A percentile compares a stretch with the other conserved stretches of the same genome.
These are phyloP conservation scores for Hypotaenidia philippensis DNA, from an alignment of 2,797 vertebrate species.

Conservation along the genomic window DNA sequence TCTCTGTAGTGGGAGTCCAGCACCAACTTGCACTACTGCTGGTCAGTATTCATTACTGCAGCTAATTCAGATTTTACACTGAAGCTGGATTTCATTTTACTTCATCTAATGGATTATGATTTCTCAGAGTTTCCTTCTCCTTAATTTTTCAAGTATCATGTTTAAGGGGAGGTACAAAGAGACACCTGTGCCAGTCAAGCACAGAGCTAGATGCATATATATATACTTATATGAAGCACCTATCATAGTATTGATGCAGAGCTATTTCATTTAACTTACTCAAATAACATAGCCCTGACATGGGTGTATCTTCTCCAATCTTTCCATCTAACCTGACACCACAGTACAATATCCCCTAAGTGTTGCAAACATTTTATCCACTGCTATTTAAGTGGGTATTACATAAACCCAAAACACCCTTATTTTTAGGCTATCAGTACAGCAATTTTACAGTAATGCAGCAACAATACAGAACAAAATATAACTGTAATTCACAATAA, in stretches of 20 bases:
- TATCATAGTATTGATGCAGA: background rate
- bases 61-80: background rate
- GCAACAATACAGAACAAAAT: background rate
- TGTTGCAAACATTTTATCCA: background rate
- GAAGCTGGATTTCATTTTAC: background rate
- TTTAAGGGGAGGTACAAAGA: background rate
- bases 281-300: background rate
- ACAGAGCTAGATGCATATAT: background rate
- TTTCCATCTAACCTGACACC: background rate
- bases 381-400: background rate
- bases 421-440: background rate
- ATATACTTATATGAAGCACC: too few species aligned
- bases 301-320: accelerated
- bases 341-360: background rate
- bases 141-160: background rate
- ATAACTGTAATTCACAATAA: background rate
- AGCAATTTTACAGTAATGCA: background rate
- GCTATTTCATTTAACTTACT: background rate
- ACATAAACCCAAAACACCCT: background rate
- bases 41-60: background rate
- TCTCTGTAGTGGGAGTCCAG: background rate
- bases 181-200: background rate
- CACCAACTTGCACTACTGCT: accelerated
- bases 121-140: background rate
- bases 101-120: background rate